Evolutionary conservation across 2,797 vertebrate genomes (phyloP).

Genomic region (Oreochromis grahami): DNA sequence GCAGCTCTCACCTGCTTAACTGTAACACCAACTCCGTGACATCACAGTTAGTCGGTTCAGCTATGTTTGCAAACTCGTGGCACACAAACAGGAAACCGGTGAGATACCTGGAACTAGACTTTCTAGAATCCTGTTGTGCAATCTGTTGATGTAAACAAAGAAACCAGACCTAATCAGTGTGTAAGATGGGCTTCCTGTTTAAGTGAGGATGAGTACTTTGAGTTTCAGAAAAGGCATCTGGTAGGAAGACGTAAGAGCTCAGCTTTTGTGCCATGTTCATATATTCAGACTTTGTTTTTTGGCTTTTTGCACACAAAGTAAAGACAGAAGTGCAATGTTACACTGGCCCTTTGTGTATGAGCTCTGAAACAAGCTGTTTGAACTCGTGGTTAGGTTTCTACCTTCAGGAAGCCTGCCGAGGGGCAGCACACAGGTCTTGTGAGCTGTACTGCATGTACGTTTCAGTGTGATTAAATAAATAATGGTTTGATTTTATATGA

Average conservation of each 20-base stretch:
- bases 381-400: not conserved
- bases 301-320: not conserved
- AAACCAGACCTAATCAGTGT: not conserved
- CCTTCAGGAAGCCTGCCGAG: not conserved
- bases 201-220: accelerated
- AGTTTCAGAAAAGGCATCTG: not conserved
- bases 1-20: not conserved
- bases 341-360: not conserved
- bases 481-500: not conserved
- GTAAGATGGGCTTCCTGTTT: not conserved
- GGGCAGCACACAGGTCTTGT: not conserved
- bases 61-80: not conserved
- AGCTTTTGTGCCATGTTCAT: not conserved
- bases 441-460: not conserved
- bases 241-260: not conserved
- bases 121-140: not conserved
- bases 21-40: not conserved
- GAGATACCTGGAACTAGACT: not conserved
- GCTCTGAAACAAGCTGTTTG: not conserved
- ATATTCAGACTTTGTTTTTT: not conserved
- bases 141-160: not conserved
- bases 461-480: not conserved
- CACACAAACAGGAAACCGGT: not conserved
- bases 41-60: not conserved
- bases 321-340: not conserved